Evolutionary conservation across 2,113 vertebrate species (phyloP).

Genomic region (Vimba vimba): DNA sequence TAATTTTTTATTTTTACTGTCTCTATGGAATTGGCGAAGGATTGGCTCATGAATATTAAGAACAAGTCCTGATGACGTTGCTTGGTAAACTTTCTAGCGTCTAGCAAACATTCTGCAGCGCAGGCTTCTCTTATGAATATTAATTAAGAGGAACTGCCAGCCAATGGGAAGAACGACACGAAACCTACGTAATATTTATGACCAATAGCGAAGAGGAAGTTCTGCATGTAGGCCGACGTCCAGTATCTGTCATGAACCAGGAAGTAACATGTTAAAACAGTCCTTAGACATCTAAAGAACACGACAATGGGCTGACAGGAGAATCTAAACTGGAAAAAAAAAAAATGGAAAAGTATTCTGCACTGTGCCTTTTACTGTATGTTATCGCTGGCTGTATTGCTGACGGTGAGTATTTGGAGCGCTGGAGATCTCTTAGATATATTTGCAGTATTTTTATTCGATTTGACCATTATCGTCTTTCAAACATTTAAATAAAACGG

Average conservation of each 20-base stretch:
- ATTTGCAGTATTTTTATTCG: background rate
- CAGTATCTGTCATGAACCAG: background rate
- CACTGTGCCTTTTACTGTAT: slow-evolving; percentile 53
- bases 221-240: background rate
- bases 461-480: background rate
- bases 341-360: slow-evolving; percentile 27
- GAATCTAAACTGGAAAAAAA: background rate
- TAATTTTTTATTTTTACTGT: no score
- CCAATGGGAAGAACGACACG: background rate
- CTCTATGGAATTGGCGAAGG: background rate
- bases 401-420: slow-evolving; percentile 59
- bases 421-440: background rate
- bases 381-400: slow-evolving; percentile 47
- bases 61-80: background rate
- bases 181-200: slow-evolving; percentile 1
- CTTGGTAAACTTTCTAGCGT: background rate
- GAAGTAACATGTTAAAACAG: slow-evolving; percentile 1
- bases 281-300: background rate
- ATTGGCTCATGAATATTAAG: background rate
- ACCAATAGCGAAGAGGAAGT: background rate
- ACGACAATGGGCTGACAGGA: slow-evolving; percentile 18
- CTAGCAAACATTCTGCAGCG: background rate
- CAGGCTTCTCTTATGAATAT: background rate
- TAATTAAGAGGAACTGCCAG: background rate
- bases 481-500: background rate